Evolutionary conservation across 1,140 invertebrate species (phyloP), one percentile per base, ranked within the genome.

Genomic region (Calephelis nemesis): DNA sequence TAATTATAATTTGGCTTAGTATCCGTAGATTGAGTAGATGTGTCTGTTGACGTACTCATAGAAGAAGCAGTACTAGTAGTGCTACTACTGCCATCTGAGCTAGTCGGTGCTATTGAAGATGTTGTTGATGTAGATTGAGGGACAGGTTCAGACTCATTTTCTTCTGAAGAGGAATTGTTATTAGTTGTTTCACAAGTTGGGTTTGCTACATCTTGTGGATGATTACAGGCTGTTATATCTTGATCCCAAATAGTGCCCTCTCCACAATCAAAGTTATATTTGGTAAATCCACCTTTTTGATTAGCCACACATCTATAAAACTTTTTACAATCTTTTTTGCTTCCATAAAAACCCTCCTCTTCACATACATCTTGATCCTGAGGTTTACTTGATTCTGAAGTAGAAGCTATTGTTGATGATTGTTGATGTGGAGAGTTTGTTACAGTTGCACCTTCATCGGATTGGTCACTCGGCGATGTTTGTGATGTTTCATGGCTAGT

Each of bases 301-400:
- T 94, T 93, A 68, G 94, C 87, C 2, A 96, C 96, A 79, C 95
- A 96, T 65, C 95, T 92, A 75, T 96, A 96, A 77, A 95, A 96
- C 76, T 95, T 95, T 63, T 92, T 93, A 79, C 96, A 97, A 50
- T 94, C 87, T n/a, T 89, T 86, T 40, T 93, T 93, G 87, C 95
- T 85, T 6, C 94, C 93, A 79, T 93, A 95, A 75, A 94, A 96
- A 39, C 96, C 96, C 75, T 93, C 93, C 63, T 92, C 67, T 63
- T 75, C 62, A 79, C 91, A 92, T 47, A 54, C 73, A 66, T 82
- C 82, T 50, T 78, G 65, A 63, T 60, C 72, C 19, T 49, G 52
- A 54, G 71, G 64, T 67, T 77, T 70, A 30, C 73, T 72, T 7
- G 65, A 76, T 50, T 76, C 75, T 48, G 75, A 75, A 50, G 75